Evolutionary conservation across 1,140 invertebrate species (phyloP), one percentile per base, ranked within the genome.

Genomic region (Rhopalosiphum maidis): DNA sequence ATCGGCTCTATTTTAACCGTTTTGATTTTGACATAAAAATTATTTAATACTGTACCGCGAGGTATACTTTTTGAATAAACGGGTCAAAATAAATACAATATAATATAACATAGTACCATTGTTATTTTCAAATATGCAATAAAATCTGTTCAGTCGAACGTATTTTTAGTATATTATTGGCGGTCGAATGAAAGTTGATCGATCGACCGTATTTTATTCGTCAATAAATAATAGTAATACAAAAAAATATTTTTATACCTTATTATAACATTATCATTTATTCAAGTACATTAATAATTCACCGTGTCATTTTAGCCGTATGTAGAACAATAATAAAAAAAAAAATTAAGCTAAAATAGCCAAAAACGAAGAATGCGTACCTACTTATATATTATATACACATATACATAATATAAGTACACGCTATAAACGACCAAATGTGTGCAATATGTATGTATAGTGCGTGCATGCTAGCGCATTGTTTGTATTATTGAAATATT

Each of bases 401-500:
- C 9, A 30, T 30, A 60, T 9, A 11, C 55, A 30, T 25, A 8
- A 2, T 2, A 60, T 22, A 55, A 1, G 30, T 18, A 15, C 55
- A 9, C 30, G 30, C 41, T 60, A 60, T 30, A 30, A 60, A 60
- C 55, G 55, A 60, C 55, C 55, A 60, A 60, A 60, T 30, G 25
- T 60, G 55, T 30, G 55, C 55, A 30, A 60, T n/a, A n/a, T 18
- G 30, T 60, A 15, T 30, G n/a, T 5, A 18, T 15, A 0, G 30
- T 15, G 30, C 15, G 30, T 68, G 15, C 1, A n/a, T 30, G 60
- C 9, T 68, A 5, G 30, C 60, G 60, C 30, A 77, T 77, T 77
- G 60, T n/a, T 21, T 77, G 60, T n/a, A 77, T 18, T 77, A 77
- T 77, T 77, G 60, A 77, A 77, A 77, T 77, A 77, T 77, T 77